These are phyloP conservation scores for Neosilurus mollespiculum DNA, from an alignment of 2,797 vertebrate species.

Conservation along the genomic window DNA sequence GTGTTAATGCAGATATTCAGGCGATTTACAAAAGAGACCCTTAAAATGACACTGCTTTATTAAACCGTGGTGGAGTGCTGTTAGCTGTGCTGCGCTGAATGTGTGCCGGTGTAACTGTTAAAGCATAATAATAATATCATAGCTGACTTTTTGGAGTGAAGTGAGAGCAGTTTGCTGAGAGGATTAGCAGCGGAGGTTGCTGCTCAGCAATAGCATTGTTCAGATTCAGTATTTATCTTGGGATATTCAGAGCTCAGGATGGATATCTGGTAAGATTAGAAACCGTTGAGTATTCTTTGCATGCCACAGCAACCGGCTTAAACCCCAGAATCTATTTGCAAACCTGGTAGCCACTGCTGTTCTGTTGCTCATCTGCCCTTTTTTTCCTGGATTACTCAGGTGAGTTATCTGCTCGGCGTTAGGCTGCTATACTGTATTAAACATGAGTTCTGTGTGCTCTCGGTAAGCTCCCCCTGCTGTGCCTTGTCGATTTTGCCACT, in stretches of 20 bases:
- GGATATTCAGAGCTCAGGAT: constrained; percentile 78
- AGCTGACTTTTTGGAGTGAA: constrained; percentile 1
- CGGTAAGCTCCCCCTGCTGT: constrained; percentile 22
- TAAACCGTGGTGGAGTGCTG: not conserved
- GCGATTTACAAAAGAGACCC: not conserved
- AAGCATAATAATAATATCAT: constrained; percentile 36
- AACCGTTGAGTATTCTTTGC: constrained; percentile 69
- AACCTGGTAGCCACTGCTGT: constrained; percentile 60
- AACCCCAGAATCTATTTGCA: constrained; percentile 70
- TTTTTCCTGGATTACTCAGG: constrained; percentile 56
- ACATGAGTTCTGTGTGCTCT: constrained; percentile 34
- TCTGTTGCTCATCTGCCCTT: constrained; percentile 55
- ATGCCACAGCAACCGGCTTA: constrained; percentile 72
- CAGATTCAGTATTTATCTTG: constrained; percentile 79
- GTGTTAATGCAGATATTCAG: not conserved
- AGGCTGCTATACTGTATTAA: constrained; percentile 48
- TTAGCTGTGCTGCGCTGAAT: constrained; percentile 26
- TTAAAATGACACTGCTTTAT: not conserved
- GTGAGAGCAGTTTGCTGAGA: constrained; percentile 74
- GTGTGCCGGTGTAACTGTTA: constrained; percentile 33
- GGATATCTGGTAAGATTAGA: constrained; percentile 78
- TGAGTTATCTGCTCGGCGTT: constrained; percentile 61
- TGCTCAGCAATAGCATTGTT: constrained; percentile 80
- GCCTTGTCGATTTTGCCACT: constrained; percentile 18
- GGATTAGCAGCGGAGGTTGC: constrained; percentile 74